Evolutionary conservation across 2,888 invertebrate genomes (phyloP).

Genomic region (Epinotia ramella): DNA sequence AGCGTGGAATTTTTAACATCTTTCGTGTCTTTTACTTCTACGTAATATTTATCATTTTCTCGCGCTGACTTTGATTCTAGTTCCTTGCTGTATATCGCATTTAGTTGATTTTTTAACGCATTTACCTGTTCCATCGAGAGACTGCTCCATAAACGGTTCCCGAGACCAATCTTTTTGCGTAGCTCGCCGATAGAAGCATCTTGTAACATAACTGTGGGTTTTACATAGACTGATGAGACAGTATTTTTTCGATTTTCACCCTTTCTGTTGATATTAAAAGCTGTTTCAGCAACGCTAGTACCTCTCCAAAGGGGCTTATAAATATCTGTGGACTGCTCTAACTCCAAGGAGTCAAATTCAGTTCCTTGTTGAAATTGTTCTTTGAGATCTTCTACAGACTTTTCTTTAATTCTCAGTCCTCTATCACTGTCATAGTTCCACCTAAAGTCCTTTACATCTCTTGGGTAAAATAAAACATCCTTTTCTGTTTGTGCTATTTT

Average conservation of each 20-base stretch:
- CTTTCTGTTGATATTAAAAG: conserved; percentile 88
- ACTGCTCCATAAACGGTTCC: conserved; percentile 92
- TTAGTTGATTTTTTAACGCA: conserved; percentile 91
- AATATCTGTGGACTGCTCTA: conserved; percentile 85
- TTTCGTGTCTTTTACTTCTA: conserved; percentile 83
- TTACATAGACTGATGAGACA: conserved; percentile 58
- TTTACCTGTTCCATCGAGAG: conserved; percentile 93
- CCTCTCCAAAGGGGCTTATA: conserved; percentile 94
- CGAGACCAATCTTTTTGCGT: conserved; percentile 86
- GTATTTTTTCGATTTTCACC: conserved; percentile 75
- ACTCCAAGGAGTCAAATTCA: conserved; percentile 79
- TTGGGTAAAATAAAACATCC: conserved; percentile 92
- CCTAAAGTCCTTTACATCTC: conserved; percentile 89
- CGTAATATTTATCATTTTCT: conserved; percentile 83
- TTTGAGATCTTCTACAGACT: conserved; percentile 94
- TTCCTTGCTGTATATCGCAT: conserved; percentile 91
- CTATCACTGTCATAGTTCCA: conserved; percentile 92
- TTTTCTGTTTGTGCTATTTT: conserved; percentile 92
- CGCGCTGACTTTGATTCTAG: conserved; percentile 72
- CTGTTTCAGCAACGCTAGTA: conserved; percentile 92
- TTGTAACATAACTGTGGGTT: conserved; percentile 64
- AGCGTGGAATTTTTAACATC: conserved; percentile 70
- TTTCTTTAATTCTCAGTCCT: conserved; percentile 92
- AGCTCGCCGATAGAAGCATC: conserved; percentile 77
- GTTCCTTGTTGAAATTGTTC: conserved; percentile 89